These are phyloP conservation scores for Corythornis cristatus DNA, from an alignment of 2,113 vertebrate species.

Conservation along the genomic window DNA sequence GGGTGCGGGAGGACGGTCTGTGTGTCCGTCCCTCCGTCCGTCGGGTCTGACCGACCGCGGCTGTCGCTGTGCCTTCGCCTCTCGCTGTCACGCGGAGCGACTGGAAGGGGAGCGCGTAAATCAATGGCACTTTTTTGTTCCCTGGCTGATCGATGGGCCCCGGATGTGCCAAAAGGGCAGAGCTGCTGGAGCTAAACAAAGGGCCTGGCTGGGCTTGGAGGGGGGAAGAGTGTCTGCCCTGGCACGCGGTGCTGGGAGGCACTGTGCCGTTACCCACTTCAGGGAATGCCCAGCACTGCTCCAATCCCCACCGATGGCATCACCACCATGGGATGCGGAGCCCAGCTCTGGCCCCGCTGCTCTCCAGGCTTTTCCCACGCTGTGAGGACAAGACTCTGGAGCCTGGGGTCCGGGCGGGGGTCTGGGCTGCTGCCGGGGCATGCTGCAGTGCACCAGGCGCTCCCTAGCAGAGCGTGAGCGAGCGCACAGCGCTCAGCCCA, in stretches of 20 bases:
- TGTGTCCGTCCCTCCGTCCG: background rate
- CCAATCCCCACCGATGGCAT: background rate
- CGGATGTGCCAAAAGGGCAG: background rate
- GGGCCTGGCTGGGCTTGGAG: background rate
- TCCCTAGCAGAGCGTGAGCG: background rate
- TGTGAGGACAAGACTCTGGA: fast-evolving
- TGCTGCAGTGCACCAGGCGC: slow-evolving; percentile 24
- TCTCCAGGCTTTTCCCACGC: background rate
- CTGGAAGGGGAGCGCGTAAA: slow-evolving; percentile 7
- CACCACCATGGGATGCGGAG: fast-evolving
- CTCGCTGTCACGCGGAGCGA: background rate
- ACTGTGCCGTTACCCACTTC: background rate
- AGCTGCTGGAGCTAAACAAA: slow-evolving; percentile 15
- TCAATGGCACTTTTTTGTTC: slow-evolving; percentile 24
- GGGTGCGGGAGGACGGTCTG: fast-evolving
- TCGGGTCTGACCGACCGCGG: fast-evolving
- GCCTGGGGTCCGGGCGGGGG: background rate
- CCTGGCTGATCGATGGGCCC: background rate
- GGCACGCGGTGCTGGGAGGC: background rate
- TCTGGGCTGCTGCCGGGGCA: background rate
- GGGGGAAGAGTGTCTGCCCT: background rate
- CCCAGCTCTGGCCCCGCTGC: fast-evolving
- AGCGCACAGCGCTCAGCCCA: background rate
- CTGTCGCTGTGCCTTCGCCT: background rate
- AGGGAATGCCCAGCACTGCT: fast-evolving